Percentiles rank a stretch among this genome's conserved stretches.
phyloP scores from a whole-genome alignment of 1,140 invertebrate species.

The Leptoteleia sp. region DNA sequence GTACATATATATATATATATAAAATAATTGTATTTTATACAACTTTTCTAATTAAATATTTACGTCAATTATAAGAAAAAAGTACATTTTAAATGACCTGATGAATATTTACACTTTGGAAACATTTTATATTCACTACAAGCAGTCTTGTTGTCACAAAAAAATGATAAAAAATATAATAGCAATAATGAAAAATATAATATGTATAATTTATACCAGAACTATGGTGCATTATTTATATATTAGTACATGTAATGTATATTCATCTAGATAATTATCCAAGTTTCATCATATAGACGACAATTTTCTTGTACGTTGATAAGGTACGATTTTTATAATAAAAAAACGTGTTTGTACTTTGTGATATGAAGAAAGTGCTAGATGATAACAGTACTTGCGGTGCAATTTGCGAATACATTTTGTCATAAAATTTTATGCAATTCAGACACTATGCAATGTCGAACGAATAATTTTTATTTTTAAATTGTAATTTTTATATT shows the following conservation, averaged over 20 bases:
- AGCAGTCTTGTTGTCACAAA: slow-evolving; percentile 13
- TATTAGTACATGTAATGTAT: not conserved
- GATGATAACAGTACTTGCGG: slow-evolving; percentile 27
- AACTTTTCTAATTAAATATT: too few species aligned
- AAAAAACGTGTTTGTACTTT: slow-evolving; percentile 34
- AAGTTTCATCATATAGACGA: not conserved
- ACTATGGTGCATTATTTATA: too few species aligned
- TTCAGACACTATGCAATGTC: not conserved
- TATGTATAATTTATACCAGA: not conserved
- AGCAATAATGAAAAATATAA: not conserved
- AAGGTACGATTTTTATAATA: not conserved
- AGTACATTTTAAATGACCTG: too few species aligned
- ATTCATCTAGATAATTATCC: slow-evolving; percentile 9
- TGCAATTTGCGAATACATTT: slow-evolving; percentile 43
- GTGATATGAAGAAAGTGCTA: slow-evolving; percentile 37
- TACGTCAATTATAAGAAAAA: too few species aligned
- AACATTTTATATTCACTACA: slow-evolving; percentile 1
- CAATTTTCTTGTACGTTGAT: not conserved
- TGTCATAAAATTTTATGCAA: not conserved
- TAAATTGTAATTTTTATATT: too few species aligned
- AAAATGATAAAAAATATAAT: not conserved
- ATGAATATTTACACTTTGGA: too few species aligned
- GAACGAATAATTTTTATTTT: too few species aligned
- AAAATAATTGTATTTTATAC: too few species aligned
- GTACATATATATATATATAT: too few species aligned